Base-by-base conservation (phyloP, 2,797 vertebrate genomes). In the Anniella stebbinsi region DNA sequence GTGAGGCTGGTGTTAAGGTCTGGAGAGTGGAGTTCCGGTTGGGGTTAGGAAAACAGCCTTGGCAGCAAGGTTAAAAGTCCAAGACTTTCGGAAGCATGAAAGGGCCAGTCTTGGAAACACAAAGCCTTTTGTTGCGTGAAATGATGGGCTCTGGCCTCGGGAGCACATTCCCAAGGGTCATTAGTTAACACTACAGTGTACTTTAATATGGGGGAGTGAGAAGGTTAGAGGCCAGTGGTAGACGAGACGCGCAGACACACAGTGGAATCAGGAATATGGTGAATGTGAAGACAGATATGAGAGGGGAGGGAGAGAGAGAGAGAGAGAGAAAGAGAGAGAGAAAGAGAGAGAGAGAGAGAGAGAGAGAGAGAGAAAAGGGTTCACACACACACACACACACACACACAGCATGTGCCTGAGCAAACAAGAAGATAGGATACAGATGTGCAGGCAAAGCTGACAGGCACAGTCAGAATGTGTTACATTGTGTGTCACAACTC, bases 1-100 rank as follows among this genome's bases (percentile, higher is more conserved):
- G 10, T 83, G 89, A 90, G 81, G 80, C 57, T 93, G 93, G 93
- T 84, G 76, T 95, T 95, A 90, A 91, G 80, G 84, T 95, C 94
- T 78, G 73, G 92, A 93, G 87, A 89, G 70, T 70, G 30, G 90
- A 81, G 45, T 82, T 91, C 82, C 86, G 69, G 57, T 76, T 85
- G 87, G 63, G 87, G 91, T 93, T 91, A 93, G 87, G 0, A 0
- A 89, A 95, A 88, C 91, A 92, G 88, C 48, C 63, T 48, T 25
- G 38, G 41, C 80, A 76, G 30, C 0, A 0, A 67, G 91, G 85
- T 85, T 93, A 93, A 95, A 93, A 88, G 88, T 88, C 78, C 4
- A 90, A 83, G 89, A 51, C 0, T 88, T 90, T 89, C 0, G 67
- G 73, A 54, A 87, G n/a, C 90, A 67, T 91, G 89, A 94, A 89